Conservation (phyloP, 2,113 vertebrate genomes). For the Zosterops hypoxanthus region DNA sequence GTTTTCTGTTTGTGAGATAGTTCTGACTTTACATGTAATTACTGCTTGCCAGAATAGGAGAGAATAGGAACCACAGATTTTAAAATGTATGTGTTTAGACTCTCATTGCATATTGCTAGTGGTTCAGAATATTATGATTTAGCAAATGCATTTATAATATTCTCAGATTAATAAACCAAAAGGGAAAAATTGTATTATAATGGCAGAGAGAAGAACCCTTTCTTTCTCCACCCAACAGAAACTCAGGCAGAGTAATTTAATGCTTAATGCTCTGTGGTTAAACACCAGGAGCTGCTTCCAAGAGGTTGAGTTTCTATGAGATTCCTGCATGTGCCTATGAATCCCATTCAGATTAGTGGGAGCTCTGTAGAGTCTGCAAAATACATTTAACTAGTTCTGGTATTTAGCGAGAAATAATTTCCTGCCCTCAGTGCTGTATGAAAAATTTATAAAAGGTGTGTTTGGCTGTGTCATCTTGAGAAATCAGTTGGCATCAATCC, state of each 20-base stretch:
- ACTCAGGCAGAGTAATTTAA: background rate
- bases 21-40: background rate
- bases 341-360: background rate
- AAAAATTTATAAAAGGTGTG: background rate
- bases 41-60: background rate
- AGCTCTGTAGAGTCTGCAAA: background rate
- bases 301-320: background rate
- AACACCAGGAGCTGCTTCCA: background rate
- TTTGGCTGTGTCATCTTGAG: background rate
- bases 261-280: background rate
- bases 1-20: background rate
- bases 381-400: background rate
- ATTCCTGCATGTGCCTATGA: background rate
- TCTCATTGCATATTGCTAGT: background rate
- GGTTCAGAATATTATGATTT: background rate
- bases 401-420: background rate
- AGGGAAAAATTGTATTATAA: background rate
- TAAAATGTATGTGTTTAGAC: background rate
- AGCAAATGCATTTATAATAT: background rate
- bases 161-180: background rate
- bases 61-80: background rate
- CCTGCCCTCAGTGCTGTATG: background rate
- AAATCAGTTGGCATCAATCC: background rate
- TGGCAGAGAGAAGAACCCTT: background rate
- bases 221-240: background rate